phyloP scores from a whole-genome alignment of 1,140 invertebrate genomes.

The Catajapyx aquilonaris region DNA sequence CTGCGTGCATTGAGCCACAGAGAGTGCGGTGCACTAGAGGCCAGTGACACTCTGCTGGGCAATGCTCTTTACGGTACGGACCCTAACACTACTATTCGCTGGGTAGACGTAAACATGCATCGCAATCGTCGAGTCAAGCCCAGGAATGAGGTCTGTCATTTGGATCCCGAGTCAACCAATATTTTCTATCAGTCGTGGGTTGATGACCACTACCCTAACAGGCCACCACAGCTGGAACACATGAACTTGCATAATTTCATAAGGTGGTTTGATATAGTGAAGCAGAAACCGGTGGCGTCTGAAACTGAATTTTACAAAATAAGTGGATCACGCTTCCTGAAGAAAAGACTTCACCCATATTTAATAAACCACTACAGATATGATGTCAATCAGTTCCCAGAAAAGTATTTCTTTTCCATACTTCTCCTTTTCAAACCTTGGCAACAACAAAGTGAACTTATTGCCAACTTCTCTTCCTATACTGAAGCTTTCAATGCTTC shows the following conservation, averaged over 20 bases:
- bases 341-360: background rate
- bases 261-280: background rate
- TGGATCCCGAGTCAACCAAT: constrained; percentile 12
- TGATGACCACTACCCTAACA: constrained; percentile 8
- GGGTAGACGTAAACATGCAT: constrained; percentile 12
- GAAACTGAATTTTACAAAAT: background rate
- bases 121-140: constrained; percentile 11
- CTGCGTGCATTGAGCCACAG: constrained; percentile 11
- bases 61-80: constrained; percentile 11
- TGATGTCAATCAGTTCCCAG: constrained; percentile 1
- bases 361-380: no score
- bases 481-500: background rate
- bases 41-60: no score
- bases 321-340: background rate
- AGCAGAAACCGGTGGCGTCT: background rate
- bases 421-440: constrained; percentile 4
- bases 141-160: constrained; percentile 10
- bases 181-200: constrained; percentile 11
- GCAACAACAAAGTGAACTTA: background rate
- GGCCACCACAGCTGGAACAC: constrained; percentile 4
- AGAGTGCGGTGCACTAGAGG: no score
- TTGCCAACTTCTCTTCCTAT: background rate
- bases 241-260: constrained; percentile 2
- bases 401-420: constrained; percentile 4
- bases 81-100: constrained; percentile 12